Conservation (phyloP, 2,888 invertebrate species). For the Macaria liturata region DNA sequence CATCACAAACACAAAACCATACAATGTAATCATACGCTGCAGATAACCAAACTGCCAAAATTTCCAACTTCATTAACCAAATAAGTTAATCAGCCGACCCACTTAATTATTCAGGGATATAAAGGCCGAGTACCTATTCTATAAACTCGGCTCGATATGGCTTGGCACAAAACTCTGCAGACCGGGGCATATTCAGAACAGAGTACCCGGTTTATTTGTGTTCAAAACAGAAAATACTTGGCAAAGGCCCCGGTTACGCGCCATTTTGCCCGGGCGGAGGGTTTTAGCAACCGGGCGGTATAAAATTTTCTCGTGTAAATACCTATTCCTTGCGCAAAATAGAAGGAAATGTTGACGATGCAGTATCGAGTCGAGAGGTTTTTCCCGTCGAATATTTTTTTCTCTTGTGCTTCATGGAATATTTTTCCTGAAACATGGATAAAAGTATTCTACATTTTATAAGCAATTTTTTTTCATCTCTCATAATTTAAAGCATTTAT, state of each 20-base stretch:
- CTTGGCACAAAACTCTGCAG: slow-evolving; percentile 53
- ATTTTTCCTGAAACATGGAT: too few species aligned
- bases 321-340: slow-evolving; percentile 32
- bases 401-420: slow-evolving; percentile 5
- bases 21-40: slow-evolving; percentile 11
- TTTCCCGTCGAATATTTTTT: slow-evolving; percentile 31
- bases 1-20: background rate
- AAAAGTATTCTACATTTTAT: too few species aligned
- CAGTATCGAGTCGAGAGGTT: slow-evolving; percentile 32
- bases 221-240: slow-evolving; percentile 56
- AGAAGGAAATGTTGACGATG: slow-evolving; percentile 37
- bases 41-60: slow-evolving; percentile 33
- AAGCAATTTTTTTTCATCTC: too few species aligned
- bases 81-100: slow-evolving; percentile 39
- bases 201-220: slow-evolving; percentile 52
- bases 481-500: too few species aligned
- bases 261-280: slow-evolving; percentile 34
- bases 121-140: slow-evolving; percentile 41
- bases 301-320: slow-evolving; percentile 38
- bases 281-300: slow-evolving; percentile 38
- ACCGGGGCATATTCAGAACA: slow-evolving; percentile 48
- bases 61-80: slow-evolving; percentile 35
- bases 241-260: slow-evolving; percentile 43
- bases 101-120: slow-evolving; percentile 42
- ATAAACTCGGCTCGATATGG: slow-evolving; percentile 50